phyloP scores from a whole-genome alignment of 2,888 invertebrate species.

The Lepidochrysops patricia region DNA sequence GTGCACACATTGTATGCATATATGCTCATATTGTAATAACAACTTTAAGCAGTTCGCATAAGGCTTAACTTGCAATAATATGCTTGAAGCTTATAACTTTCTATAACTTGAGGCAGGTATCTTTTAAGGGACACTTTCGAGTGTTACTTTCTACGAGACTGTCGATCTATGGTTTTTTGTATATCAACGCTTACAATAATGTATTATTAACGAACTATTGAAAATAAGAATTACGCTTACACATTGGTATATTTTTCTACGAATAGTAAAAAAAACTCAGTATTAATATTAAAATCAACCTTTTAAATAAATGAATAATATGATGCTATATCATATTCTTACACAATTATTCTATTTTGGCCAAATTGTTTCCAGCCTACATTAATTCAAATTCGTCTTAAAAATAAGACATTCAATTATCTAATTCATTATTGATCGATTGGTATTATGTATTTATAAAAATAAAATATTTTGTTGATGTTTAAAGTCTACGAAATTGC shows the following conservation, averaged over 20 bases:
- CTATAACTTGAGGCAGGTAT: too few species aligned
- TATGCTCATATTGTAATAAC: too few species aligned
- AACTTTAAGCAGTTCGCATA: too few species aligned
- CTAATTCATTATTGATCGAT: neutral
- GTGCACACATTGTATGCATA: too few species aligned
- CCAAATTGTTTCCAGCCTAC: neutral
- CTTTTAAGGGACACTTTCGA: too few species aligned
- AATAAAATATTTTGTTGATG: neutral
- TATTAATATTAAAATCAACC: neutral
- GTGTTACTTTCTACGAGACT: too few species aligned
- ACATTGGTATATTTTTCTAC: slow-evolving; percentile 7
- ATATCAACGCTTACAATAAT: too few species aligned
- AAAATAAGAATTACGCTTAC: neutral
- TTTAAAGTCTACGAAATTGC: neutral
- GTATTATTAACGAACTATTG: neutral
- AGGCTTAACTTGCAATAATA: too few species aligned
- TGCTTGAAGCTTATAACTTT: neutral
- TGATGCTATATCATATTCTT: neutral
- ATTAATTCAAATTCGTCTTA: neutral
- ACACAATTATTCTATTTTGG: neutral
- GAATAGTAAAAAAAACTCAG: neutral
- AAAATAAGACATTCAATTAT: neutral
- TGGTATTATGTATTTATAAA: neutral
- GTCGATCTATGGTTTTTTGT: too few species aligned
- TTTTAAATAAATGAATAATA: neutral